Conservation (phyloP, 2,113 vertebrate genomes). For the Dromiciops gliroides region DNA sequence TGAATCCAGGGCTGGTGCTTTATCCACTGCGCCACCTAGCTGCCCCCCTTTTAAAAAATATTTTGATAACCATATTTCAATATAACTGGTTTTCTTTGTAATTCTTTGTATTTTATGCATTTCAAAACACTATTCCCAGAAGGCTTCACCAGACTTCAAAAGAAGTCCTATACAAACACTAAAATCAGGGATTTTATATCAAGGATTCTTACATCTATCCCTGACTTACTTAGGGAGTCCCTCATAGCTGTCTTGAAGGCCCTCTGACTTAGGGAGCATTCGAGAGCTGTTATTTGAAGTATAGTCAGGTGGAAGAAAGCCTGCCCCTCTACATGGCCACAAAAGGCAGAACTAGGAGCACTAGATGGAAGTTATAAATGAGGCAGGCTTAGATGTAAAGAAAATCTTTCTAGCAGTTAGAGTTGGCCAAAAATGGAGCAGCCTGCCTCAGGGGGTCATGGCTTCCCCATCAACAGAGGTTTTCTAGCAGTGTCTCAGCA, state of each 20-base stretch:
- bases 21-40: too few relatives aligned
- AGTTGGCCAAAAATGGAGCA: not conserved
- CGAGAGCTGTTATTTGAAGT: not conserved
- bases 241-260: not conserved
- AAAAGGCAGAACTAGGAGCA: not conserved
- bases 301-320: not conserved
- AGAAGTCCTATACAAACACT: not conserved
- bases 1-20: too few relatives aligned
- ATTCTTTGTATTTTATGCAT: not conserved
- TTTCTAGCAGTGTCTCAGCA: not conserved
- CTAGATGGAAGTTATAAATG: not conserved
- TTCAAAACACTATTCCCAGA: not conserved
- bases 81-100: not conserved
- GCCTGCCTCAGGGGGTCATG: not conserved
- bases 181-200: not conserved
- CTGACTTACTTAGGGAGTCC: not conserved
- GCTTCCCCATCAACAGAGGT: not conserved
- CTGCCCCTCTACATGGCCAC: not conserved
- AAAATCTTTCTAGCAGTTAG: not conserved
- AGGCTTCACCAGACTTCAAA: not conserved
- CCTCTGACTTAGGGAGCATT: not conserved
- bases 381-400: not conserved
- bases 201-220: too few relatives aligned
- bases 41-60: too few relatives aligned
- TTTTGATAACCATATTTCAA: not conserved